Conservation (phyloP, 2,113 vertebrate genomes). For the Fregata magnificens region DNA sequence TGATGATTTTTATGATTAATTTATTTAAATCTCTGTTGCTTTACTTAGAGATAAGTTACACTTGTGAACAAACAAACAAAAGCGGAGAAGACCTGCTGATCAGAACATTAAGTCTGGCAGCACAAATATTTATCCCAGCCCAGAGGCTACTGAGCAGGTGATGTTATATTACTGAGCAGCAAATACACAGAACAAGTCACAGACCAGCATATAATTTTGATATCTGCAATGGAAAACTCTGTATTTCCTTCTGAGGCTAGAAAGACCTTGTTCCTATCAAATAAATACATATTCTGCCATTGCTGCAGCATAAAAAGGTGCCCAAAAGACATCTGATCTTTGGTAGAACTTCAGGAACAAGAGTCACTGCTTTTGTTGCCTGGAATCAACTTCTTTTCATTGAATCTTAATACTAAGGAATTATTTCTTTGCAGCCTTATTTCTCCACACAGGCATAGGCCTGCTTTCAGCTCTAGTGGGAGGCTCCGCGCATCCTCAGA, state of each 20-base stretch:
- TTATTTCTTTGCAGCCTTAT: not conserved
- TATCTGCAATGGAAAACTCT: not conserved
- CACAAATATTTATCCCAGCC: not conserved
- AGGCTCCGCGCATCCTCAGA: rapidly evolving
- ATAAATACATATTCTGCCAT: not conserved
- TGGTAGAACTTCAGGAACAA: not conserved
- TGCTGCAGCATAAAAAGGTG: not conserved
- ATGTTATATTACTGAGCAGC: not conserved
- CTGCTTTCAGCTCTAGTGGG: not conserved
- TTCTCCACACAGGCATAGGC: not conserved
- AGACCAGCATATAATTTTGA: not conserved
- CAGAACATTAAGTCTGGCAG: not conserved
- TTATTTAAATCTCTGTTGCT: not conserved
- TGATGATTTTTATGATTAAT: not conserved
- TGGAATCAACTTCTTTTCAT: not conserved
- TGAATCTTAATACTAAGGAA: not conserved
- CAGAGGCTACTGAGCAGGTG: not conserved
- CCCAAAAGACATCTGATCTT: not conserved
- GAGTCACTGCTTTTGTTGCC: not conserved
- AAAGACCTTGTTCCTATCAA: not conserved
- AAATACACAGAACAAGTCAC: not conserved
- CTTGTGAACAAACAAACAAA: not conserved
- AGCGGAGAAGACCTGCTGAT: rapidly evolving
- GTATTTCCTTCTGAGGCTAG: not conserved
- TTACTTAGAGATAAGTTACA: not conserved